A percentile compares a stretch with the other conserved stretches of the same genome.
Evolutionary conservation across 2,797 vertebrate species (phyloP).

Genomic region (Nothura maculosa): DNA sequence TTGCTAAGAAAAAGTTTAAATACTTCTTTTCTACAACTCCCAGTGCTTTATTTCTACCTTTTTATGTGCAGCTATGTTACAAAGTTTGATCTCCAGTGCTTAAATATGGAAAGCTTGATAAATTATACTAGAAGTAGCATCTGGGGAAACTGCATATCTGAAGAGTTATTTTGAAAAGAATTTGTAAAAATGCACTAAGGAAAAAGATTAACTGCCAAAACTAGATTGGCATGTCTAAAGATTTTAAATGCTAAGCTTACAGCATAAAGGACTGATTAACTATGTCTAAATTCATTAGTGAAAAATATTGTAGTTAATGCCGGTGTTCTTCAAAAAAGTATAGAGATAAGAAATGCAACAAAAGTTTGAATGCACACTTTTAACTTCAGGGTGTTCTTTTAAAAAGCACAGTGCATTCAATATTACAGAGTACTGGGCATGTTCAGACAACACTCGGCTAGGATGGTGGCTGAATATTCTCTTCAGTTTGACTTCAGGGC

Average conservation of each 20-base stretch:
- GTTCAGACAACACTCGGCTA: slow-evolving; percentile 13
- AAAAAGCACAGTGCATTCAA: neutral
- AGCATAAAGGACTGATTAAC: slow-evolving; percentile 24
- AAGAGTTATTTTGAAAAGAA: slow-evolving; percentile 50
- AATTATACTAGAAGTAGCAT: slow-evolving; percentile 24
- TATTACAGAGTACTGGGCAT: neutral
- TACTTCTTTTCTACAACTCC: neutral
- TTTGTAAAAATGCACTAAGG: slow-evolving; percentile 26
- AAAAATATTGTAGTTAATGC: neutral
- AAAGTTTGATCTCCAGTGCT: slow-evolving; percentile 18
- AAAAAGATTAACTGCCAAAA: slow-evolving; percentile 34
- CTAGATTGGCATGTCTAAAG: neutral
- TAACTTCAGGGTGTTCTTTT: slow-evolving; percentile 22
- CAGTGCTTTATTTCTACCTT: neutral
- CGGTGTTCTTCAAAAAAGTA: neutral
- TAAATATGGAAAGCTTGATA: slow-evolving; percentile 53
- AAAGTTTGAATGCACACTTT: neutral
- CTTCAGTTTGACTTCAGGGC: slow-evolving; percentile 43
- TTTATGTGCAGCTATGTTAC: neutral
- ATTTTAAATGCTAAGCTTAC: neutral
- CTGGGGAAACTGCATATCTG: slow-evolving; percentile 8
- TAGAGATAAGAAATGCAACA: slow-evolving; percentile 10
- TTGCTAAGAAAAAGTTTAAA: neutral
- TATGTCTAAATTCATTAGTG: neutral
- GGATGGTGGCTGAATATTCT: slow-evolving; percentile 29